phyloP scores from a whole-genome alignment of 2,113 vertebrate genomes.

The Xiphorhynchus elegans region DNA sequence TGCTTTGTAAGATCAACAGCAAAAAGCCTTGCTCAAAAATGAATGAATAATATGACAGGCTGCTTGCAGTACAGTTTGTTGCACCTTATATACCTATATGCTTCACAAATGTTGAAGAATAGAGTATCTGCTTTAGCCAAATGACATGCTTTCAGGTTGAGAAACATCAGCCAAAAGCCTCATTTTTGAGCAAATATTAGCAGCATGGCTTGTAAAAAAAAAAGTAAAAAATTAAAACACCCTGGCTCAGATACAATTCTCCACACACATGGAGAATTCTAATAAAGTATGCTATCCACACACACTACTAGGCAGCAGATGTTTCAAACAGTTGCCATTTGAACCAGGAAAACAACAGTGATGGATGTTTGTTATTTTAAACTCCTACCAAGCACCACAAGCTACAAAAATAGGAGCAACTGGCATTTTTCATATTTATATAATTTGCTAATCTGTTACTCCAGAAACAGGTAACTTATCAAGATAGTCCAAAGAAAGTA shows the following conservation, averaged over 20 bases:
- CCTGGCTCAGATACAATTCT: background rate
- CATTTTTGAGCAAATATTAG: background rate
- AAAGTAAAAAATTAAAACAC: background rate
- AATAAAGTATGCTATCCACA: background rate
- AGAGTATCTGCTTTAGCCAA: background rate
- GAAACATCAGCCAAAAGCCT: background rate
- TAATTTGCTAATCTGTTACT: constrained; percentile 19
- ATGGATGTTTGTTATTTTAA: constrained; percentile 18
- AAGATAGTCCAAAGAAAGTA: constrained; percentile 5
- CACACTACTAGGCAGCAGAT: background rate
- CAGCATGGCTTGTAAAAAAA: background rate
- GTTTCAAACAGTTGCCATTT: constrained; percentile 12
- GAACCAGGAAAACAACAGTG: constrained; percentile 3
- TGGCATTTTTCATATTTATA: constrained; percentile 33
- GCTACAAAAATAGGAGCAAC: background rate
- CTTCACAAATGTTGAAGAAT: background rate
- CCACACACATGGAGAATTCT: background rate
- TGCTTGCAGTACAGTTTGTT: background rate
- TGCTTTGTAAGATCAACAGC: background rate
- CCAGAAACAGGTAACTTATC: constrained; percentile 6
- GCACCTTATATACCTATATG: background rate
- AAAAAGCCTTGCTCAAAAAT: background rate
- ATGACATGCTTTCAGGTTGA: background rate
- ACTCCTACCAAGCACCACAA: background rate
- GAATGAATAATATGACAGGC: background rate